Conservation (phyloP, 2,888 invertebrate species). For the Operophtera brumata region DNA sequence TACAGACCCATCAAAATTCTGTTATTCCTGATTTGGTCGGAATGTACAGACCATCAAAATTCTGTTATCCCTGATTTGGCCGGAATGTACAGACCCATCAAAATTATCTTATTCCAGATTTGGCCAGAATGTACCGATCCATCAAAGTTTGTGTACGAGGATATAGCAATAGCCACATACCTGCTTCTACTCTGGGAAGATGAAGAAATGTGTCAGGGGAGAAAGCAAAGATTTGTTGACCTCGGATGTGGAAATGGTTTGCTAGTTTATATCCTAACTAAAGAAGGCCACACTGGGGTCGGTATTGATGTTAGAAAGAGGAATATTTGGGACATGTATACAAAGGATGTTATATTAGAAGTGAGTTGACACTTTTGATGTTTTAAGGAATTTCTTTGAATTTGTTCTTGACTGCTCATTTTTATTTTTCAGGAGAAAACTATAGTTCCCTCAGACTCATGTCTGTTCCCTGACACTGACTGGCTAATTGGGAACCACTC, state of each 20-base stretch:
- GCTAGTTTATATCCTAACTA: conserved; percentile 90
- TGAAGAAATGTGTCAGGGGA: conserved; percentile 60
- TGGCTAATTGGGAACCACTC: conserved; percentile 99
- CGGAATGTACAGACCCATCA: conserved; percentile 94
- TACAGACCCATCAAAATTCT: conserved; percentile 97
- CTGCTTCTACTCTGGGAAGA: conserved; percentile 89
- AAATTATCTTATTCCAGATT: conserved; percentile 88
- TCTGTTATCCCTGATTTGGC: conserved; percentile 89
- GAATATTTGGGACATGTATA: conserved; percentile 93
- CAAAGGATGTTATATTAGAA: conserved; percentile 82
- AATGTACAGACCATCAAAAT: conserved; percentile 97
- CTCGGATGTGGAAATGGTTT: conserved; percentile 99
- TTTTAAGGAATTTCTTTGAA: background rate
- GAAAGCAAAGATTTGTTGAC: conserved; percentile 89
- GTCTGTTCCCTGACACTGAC: conserved; percentile 86
- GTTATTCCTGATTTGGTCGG: conserved; percentile 89
- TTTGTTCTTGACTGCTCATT: background rate
- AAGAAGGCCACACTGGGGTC: conserved; percentile 90
- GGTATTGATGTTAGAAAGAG: conserved; percentile 93
- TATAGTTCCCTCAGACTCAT: conserved; percentile 84
- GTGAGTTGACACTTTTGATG: conserved; percentile 55
- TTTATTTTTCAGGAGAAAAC: conserved; percentile 79
- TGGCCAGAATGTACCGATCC: conserved; percentile 98
- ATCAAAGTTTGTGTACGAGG: conserved; percentile 96
- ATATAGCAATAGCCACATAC: conserved; percentile 96